These are phyloP conservation scores for Xanthia icteritia DNA, from an alignment of 2,888 invertebrate genomes.

Conservation along the genomic window DNA sequence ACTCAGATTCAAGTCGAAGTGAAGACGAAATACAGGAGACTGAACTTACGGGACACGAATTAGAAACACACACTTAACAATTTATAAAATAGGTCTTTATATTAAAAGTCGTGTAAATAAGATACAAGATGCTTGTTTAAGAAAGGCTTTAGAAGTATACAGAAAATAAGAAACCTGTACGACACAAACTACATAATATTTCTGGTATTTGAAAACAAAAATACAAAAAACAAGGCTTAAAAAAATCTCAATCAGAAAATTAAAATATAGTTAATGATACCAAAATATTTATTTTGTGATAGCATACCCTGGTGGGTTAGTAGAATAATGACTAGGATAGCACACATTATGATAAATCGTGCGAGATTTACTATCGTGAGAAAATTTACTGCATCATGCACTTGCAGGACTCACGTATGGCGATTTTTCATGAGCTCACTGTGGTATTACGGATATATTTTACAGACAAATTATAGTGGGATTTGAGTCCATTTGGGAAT, in stretches of 20 bases:
- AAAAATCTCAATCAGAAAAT: neutral
- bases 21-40: constrained; percentile 84
- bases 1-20: constrained; percentile 82
- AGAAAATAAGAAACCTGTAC: neutral
- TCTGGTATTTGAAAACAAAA: neutral
- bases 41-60: constrained; percentile 78
- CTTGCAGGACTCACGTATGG: constrained; percentile 55
- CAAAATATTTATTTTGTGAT: constrained; percentile 17
- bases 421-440: constrained; percentile 60
- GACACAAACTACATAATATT: neutral
- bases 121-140: neutral
- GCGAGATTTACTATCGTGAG: constrained; percentile 47
- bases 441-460: constrained; percentile 55
- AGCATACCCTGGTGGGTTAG: constrained; percentile 1
- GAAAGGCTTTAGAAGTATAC: neutral
- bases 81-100: constrained; percentile 50
- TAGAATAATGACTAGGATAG: constrained; percentile 50
- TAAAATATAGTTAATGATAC: neutral
- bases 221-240: neutral
- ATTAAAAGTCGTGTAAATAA: neutral
- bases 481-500: constrained; percentile 45
- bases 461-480: constrained; percentile 56
- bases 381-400: constrained; percentile 62
- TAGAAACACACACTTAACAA: constrained; percentile 83
- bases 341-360: constrained; percentile 45